phyloP scores from a whole-genome alignment of 1,140 invertebrate species.

The Drosophila suzukii region DNA sequence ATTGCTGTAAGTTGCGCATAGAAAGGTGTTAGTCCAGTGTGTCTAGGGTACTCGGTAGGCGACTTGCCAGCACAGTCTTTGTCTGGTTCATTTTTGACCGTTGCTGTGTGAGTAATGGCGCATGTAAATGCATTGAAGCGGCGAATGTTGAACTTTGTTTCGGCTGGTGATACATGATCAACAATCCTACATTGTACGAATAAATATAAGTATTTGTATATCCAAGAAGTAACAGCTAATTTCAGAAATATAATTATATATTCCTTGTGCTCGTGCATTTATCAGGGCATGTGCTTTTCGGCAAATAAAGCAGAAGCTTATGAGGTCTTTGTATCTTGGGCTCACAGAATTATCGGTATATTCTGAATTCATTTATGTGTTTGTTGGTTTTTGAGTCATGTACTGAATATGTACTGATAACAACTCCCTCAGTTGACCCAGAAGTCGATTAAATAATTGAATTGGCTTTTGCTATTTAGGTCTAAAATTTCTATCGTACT shows the following conservation, averaged over 20 bases:
- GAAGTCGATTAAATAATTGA: conserved; percentile 32
- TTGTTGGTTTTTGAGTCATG: neutral
- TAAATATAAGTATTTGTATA: conserved; percentile 18
- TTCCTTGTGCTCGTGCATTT: conserved; percentile 2
- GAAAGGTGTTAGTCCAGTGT: neutral
- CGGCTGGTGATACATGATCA: conserved; percentile 25
- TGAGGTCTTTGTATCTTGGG: neutral
- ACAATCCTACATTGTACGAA: conserved; percentile 14
- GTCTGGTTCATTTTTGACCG: conserved; percentile 20
- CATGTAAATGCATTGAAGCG: conserved; percentile 60
- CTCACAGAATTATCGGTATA: conserved; percentile 7
- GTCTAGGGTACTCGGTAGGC: conserved; percentile 17
- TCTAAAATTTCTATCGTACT: conserved; percentile 3
- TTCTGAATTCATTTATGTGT: neutral
- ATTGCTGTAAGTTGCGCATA: neutral
- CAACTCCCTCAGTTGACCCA: conserved; percentile 10
- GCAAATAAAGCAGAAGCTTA: conserved; percentile 16
- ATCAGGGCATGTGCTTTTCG: conserved; percentile 13
- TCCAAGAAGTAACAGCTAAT: neutral
- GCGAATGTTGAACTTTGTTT: conserved; percentile 58
- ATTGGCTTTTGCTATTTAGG: neutral
- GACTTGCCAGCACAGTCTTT: conserved; percentile 10
- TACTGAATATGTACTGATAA: conserved; percentile 11
- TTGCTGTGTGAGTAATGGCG: conserved; percentile 58
- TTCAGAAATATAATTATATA: conserved; percentile 8